Conservation (phyloP, 2,797 vertebrate species). For the Serranus cabrilla region DNA sequence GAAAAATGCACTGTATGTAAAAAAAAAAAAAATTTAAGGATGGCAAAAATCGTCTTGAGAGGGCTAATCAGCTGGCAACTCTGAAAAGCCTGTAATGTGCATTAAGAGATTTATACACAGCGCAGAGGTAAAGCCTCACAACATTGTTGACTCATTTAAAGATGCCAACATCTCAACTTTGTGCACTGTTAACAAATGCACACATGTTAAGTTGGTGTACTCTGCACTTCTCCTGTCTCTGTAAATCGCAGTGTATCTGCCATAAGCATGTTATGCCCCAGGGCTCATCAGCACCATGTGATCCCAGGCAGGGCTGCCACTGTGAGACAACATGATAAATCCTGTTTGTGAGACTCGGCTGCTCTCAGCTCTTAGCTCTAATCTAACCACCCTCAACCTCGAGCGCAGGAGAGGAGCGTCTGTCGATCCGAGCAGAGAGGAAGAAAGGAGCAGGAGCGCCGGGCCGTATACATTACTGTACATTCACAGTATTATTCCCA, state of each 20-base stretch:
- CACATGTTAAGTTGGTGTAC: slow-evolving; percentile 79
- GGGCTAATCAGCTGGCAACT: slow-evolving; percentile 82
- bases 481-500: background rate
- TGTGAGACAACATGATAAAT: slow-evolving; percentile 83
- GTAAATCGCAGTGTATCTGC: slow-evolving; percentile 78
- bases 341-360: slow-evolving; percentile 82
- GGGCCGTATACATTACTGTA: background rate
- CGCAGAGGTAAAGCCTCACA: slow-evolving; percentile 72
- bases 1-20: slow-evolving; percentile 83
- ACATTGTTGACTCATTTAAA: slow-evolving; percentile 85
- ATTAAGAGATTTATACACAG: slow-evolving; percentile 82
- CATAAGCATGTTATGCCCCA: slow-evolving; percentile 80
- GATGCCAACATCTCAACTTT: slow-evolving; percentile 82
- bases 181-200: slow-evolving; percentile 79
- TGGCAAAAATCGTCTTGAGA: slow-evolving; percentile 78
- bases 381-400: slow-evolving; percentile 76
- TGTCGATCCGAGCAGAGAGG: slow-evolving; percentile 24
- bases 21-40: slow-evolving; percentile 74
- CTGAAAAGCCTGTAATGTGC: slow-evolving; percentile 80
- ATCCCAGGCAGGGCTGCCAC: slow-evolving; percentile 74
- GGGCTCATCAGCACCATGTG: slow-evolving; percentile 78
- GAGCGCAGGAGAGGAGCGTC: slow-evolving; percentile 34
- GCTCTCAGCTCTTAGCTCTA: slow-evolving; percentile 74
- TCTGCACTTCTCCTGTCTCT: slow-evolving; percentile 78
- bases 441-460: background rate